These are phyloP conservation scores for Sinonovacula constricta DNA, from an alignment of 1,140 invertebrate species.

Conservation along the genomic window DNA sequence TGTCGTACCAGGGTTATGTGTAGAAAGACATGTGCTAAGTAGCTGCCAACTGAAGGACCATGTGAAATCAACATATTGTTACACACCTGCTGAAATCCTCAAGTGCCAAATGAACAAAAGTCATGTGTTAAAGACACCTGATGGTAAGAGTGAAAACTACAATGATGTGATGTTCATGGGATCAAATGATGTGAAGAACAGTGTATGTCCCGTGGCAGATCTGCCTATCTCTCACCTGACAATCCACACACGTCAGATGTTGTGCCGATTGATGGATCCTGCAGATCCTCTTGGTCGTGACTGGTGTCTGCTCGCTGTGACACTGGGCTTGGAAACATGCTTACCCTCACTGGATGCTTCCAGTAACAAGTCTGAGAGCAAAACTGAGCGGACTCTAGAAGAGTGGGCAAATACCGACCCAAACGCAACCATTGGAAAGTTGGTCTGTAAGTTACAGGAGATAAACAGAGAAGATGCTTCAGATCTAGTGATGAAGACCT, in stretches of 20 bases:
- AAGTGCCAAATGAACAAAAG: conserved; percentile 72
- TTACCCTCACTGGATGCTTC: conserved; percentile 80
- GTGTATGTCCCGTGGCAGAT: conserved; percentile 79
- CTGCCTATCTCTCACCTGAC: conserved; percentile 81
- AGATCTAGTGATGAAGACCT: conserved; percentile 78
- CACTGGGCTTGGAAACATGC: conserved; percentile 83
- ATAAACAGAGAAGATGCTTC: conserved; percentile 81
- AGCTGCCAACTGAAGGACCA: conserved; percentile 81
- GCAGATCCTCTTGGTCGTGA: conserved; percentile 88
- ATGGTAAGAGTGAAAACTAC: conserved; percentile 84
- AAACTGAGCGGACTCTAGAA: conserved; percentile 79
- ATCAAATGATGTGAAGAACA: conserved; percentile 78
- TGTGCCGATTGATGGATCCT: conserved; percentile 86
- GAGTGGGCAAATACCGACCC: conserved; percentile 79
- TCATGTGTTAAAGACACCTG: conserved; percentile 74
- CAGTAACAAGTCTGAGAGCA: conserved; percentile 74
- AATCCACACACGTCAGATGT: conserved; percentile 79
- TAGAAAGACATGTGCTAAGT: conserved; percentile 85
- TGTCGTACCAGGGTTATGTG: conserved; percentile 84
- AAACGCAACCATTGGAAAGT: conserved; percentile 78
- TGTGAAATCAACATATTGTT: conserved; percentile 81
- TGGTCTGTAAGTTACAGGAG: conserved; percentile 80
- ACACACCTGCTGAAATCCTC: conserved; percentile 83
- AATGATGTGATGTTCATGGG: conserved; percentile 86
- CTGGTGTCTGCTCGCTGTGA: conserved; percentile 89